phyloP scores from a whole-genome alignment of 2,113 vertebrate species.

The Tyto alba region DNA sequence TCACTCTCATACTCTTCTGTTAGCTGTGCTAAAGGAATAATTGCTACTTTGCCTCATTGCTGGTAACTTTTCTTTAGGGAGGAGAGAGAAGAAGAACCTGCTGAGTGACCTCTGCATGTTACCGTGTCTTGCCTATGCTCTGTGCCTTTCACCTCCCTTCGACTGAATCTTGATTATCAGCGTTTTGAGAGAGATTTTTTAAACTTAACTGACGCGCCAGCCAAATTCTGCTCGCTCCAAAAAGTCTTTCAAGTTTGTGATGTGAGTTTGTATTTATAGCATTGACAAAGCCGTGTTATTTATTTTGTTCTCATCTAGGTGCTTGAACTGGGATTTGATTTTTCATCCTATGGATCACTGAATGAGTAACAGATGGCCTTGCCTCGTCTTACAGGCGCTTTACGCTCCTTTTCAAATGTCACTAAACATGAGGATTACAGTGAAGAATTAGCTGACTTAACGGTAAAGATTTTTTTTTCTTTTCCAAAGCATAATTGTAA shows the following conservation, averaged over 20 bases:
- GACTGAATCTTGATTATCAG: background rate
- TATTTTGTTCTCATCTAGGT: conserved; percentile 62
- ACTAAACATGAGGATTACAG: conserved; percentile 87
- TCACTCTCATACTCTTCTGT: background rate
- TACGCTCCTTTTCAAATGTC: conserved; percentile 95
- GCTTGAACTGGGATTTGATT: conserved; percentile 53
- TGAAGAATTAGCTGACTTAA: conserved; percentile 83
- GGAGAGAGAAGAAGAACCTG: background rate
- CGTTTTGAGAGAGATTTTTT: background rate
- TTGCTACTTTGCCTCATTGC: background rate
- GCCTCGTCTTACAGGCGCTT: conserved; percentile 91
- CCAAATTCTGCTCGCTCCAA: background rate
- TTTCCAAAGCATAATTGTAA: background rate
- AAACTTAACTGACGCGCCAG: background rate
- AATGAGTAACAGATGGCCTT: conserved; percentile 83
- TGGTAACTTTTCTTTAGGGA: background rate
- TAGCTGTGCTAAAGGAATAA: background rate
- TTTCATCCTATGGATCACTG: conserved; percentile 70
- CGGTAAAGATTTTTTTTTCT: conserved; percentile 71
- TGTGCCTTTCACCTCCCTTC: background rate
- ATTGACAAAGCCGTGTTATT: background rate
- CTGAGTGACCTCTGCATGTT: background rate
- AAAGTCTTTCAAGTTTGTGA: background rate
- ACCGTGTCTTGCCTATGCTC: background rate
- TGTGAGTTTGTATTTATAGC: background rate